Conservation (phyloP, 2,113 vertebrate species). For the Glaucidium brasilianum region DNA sequence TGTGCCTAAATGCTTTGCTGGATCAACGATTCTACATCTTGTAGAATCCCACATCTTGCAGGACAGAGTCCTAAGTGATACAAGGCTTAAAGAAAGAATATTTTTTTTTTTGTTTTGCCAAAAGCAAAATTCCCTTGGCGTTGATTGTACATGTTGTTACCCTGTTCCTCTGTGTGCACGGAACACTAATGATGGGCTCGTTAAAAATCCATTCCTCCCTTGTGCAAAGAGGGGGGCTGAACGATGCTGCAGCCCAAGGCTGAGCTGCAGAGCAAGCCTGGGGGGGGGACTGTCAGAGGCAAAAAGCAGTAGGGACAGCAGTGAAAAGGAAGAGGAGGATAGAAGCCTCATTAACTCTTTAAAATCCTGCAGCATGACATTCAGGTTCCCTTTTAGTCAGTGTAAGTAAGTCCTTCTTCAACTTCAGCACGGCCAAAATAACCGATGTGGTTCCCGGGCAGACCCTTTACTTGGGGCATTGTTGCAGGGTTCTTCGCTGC, state of each 20-base stretch:
- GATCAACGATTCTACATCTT: not conserved
- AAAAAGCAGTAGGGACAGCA: not conserved
- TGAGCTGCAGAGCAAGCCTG: not conserved
- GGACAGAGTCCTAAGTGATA: not conserved
- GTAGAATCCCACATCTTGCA: not conserved
- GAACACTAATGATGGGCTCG: not conserved
- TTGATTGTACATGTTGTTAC: not conserved
- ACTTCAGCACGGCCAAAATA: not conserved
- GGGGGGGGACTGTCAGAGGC: not conserved
- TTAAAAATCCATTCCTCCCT: constrained; percentile 38
- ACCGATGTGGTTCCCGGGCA: accelerated
- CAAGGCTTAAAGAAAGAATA: not conserved
- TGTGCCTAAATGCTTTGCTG: not conserved
- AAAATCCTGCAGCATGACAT: not conserved
- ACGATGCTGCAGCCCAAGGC: not conserved
- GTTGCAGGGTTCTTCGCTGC: accelerated
- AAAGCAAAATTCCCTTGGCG: not conserved
- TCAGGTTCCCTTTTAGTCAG: not conserved
- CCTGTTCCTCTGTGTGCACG: not conserved
- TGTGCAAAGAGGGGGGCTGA: not conserved
- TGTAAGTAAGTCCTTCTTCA: not conserved
- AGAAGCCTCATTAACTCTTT: not conserved
- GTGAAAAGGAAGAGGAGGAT: not conserved
- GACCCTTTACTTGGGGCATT: accelerated
- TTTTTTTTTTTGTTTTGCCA: not conserved